phyloP scores from a whole-genome alignment of 1,140 invertebrate genomes.

The Apolygus lucorum region DNA sequence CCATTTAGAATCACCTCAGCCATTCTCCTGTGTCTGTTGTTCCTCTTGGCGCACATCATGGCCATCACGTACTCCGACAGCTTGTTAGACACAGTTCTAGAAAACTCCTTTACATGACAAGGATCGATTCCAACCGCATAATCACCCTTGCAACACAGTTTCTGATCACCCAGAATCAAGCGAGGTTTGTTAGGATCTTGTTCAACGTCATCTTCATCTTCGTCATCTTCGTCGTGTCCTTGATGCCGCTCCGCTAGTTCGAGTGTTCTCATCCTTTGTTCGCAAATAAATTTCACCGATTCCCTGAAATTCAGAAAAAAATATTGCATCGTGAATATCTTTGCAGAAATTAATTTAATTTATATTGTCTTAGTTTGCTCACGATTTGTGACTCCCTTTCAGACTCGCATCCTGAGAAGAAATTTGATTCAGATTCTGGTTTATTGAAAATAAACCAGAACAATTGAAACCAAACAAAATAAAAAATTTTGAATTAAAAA shows the following conservation, averaged over 20 bases:
- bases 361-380: too few species aligned
- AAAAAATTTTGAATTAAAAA: too few species aligned
- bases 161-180: not conserved
- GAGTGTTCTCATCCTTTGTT: constrained; percentile 6
- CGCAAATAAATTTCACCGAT: constrained; percentile 25
- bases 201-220: not conserved
- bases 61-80: constrained; percentile 25
- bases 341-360: too few species aligned
- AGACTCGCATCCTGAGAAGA: too few species aligned
- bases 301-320: constrained; percentile 25
- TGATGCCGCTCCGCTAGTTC: not conserved
- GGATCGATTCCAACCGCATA: constrained; percentile 7
- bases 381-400: too few species aligned
- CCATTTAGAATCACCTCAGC: constrained; percentile 22
- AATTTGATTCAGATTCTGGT: too few species aligned
- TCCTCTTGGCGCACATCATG: constrained; percentile 20
- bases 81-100: constrained; percentile 22
- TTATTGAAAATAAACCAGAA: too few species aligned
- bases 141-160: not conserved
- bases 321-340: constrained; percentile 11
- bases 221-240: not conserved
- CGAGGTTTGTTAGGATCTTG: not conserved
- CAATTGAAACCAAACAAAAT: too few species aligned
- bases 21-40: constrained; percentile 22
- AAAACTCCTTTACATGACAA: constrained; percentile 23